A percentile compares a stretch with the other conserved stretches of the same genome.
These are phyloP conservation scores for Garra rufa DNA, from an alignment of 2,113 vertebrate genomes.

Conservation along the genomic window DNA sequence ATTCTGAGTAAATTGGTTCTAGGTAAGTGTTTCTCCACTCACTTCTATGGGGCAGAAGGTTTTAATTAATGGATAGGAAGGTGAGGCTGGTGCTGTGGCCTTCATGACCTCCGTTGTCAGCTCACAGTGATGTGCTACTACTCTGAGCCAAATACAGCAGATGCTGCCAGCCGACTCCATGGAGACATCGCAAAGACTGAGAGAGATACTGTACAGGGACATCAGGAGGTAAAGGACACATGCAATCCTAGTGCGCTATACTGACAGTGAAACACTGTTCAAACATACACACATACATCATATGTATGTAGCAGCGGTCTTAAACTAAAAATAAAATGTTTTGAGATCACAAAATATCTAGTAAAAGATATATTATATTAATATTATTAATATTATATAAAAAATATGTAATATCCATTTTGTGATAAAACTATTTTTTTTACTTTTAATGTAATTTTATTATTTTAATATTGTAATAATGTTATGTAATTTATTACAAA, in stretches of 20 bases:
- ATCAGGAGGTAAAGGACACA: slow-evolving; percentile 1
- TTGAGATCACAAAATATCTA: too few relatives aligned
- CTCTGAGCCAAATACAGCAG: slow-evolving; percentile 37
- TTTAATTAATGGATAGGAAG: slow-evolving; percentile 41
- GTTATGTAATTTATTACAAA: too few relatives aligned
- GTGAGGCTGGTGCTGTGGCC: slow-evolving; percentile 26
- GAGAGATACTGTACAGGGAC: slow-evolving; percentile 2
- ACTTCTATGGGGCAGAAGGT: slow-evolving; percentile 21
- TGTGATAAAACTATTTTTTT: too few relatives aligned
- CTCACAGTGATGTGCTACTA: slow-evolving; percentile 36
- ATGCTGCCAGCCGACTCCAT: slow-evolving; percentile 26
- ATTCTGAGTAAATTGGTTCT: slow-evolving; percentile 25
- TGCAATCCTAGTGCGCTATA: not conserved
- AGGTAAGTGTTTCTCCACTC: slow-evolving; percentile 32
- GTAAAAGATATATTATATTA: too few relatives aligned
- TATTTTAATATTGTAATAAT: too few relatives aligned
- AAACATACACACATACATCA: not conserved
- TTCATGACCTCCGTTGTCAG: slow-evolving; percentile 22
- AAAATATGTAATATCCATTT: too few relatives aligned
- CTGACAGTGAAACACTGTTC: not conserved
- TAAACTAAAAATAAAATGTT: not conserved
- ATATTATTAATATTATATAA: too few relatives aligned
- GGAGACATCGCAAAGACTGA: slow-evolving; percentile 26
- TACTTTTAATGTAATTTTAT: too few relatives aligned
- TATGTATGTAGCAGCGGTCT: not conserved